Percentiles rank a stretch among this genome's conserved stretches.
Evolutionary conservation across 2,888 invertebrate genomes (phyloP).

Genomic region (Hydraecia micacea): DNA sequence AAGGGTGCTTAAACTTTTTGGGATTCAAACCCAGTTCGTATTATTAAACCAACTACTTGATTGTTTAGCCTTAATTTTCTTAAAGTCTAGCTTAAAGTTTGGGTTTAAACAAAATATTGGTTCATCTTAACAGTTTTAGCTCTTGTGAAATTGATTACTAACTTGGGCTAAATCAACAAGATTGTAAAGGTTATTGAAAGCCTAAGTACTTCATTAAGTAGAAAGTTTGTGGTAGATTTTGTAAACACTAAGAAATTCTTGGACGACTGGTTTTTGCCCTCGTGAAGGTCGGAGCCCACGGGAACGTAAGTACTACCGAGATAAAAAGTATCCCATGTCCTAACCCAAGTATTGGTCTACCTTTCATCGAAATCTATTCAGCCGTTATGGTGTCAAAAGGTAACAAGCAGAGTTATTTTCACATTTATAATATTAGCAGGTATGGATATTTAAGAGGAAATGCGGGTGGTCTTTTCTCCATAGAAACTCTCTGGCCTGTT

Average conservation of each 20-base stretch:
- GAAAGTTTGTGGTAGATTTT: conserved; percentile 5
- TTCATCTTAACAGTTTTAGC: conserved; percentile 8
- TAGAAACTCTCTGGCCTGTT: too few relatives aligned
- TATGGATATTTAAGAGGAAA: too few relatives aligned
- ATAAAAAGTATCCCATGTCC: background rate
- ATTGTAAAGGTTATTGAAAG: conserved; percentile 2
- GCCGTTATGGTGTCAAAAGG: background rate
- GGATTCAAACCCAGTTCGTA: background rate
- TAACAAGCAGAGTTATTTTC: background rate
- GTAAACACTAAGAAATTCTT: background rate
- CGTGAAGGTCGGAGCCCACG: background rate
- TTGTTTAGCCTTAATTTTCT: background rate
- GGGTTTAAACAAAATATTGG: background rate
- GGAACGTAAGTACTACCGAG: background rate
- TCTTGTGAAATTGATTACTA: conserved; percentile 12
- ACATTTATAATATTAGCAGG: background rate
- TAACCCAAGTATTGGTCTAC: background rate
- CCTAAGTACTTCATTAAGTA: conserved; percentile 6
- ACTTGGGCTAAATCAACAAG: conserved; percentile 28
- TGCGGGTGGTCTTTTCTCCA: too few relatives aligned
- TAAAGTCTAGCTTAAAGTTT: conserved; percentile 7
- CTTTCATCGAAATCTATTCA: background rate
- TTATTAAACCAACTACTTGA: background rate
- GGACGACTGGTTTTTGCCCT: background rate
- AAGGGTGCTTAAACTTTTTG: too few relatives aligned